Evolutionary conservation across 2,113 vertebrate species (phyloP).

Genomic region (Sphyrna mokarran): DNA sequence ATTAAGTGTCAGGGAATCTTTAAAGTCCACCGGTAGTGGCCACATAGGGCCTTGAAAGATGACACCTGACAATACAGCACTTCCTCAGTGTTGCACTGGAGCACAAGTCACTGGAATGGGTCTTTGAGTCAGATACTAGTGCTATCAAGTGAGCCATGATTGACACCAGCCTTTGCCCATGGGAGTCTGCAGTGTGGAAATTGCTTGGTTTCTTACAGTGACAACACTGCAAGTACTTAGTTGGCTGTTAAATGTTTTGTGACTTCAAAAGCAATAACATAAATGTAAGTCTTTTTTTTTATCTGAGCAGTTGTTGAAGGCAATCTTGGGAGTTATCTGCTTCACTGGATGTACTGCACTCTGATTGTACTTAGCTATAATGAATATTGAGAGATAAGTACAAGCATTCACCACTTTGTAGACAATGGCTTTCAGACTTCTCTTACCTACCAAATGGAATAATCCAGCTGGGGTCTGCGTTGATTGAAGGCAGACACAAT

Average conservation of each 20-base stretch:
- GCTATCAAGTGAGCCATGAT: too few relatives aligned
- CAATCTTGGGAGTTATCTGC: background rate
- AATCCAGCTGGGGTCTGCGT: background rate
- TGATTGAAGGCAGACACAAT: background rate
- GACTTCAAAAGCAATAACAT: background rate
- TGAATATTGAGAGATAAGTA: background rate
- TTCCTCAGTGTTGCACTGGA: too few relatives aligned
- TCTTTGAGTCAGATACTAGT: background rate
- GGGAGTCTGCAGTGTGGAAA: background rate
- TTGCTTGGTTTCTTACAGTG: background rate
- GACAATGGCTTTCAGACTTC: background rate
- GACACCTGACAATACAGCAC: too few relatives aligned
- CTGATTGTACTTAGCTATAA: background rate
- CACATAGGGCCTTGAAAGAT: too few relatives aligned
- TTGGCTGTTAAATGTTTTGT: background rate
- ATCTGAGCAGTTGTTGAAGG: background rate
- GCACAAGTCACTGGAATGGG: too few relatives aligned
- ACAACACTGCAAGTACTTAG: background rate
- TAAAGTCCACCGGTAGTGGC: too few relatives aligned
- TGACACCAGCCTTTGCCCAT: background rate
- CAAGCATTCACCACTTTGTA: background rate
- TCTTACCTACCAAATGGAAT: background rate
- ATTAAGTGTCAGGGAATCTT: too few relatives aligned
- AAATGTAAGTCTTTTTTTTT: background rate
- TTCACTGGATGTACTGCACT: background rate